These are phyloP conservation scores for Cotesia chilonis DNA, from an alignment of 1,140 invertebrate genomes.

Conservation along the genomic window DNA sequence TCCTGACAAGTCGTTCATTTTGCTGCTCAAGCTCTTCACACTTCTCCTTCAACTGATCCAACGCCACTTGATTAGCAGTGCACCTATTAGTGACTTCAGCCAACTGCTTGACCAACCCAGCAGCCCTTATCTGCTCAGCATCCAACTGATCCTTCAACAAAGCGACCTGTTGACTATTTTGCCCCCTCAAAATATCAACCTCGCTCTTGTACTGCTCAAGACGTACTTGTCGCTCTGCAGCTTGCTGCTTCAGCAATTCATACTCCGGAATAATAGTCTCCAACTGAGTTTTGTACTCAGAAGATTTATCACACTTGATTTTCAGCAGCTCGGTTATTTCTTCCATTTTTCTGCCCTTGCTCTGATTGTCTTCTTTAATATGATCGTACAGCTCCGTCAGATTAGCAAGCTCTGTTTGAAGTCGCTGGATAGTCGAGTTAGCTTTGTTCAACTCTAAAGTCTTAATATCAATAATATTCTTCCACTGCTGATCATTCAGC, in stretches of 20 bases:
- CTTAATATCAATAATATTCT: constrained; percentile 50
- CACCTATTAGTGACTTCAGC: constrained; percentile 49
- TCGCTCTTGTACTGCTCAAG: constrained; percentile 53
- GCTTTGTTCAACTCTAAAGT: constrained; percentile 43
- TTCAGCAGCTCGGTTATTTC: constrained; percentile 52
- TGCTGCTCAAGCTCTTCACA: constrained; percentile 32
- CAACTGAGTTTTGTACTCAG: constrained; percentile 55
- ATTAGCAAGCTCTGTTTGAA: constrained; percentile 43
- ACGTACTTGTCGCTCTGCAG: constrained; percentile 40
- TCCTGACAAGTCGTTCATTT: constrained; percentile 46
- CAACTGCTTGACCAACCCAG: constrained; percentile 48
- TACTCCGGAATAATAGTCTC: constrained; percentile 53
- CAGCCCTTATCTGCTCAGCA: constrained; percentile 43
- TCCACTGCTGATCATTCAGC: constrained; percentile 47
- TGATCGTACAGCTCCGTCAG: constrained; percentile 43
- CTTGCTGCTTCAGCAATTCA: constrained; percentile 50
- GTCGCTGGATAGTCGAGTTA: constrained; percentile 37
- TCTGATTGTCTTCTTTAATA: constrained; percentile 41
- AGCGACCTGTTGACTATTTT: constrained; percentile 41
- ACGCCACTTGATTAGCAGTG: constrained; percentile 34
- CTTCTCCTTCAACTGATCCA: constrained; percentile 43
- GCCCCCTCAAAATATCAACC: constrained; percentile 44
- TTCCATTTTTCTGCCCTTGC: constrained; percentile 45
- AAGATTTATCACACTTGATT: constrained; percentile 54
- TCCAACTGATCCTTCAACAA: constrained; percentile 47